Base-by-base conservation (phyloP, 2,888 invertebrate genomes). In the Junonia oenone region DNA sequence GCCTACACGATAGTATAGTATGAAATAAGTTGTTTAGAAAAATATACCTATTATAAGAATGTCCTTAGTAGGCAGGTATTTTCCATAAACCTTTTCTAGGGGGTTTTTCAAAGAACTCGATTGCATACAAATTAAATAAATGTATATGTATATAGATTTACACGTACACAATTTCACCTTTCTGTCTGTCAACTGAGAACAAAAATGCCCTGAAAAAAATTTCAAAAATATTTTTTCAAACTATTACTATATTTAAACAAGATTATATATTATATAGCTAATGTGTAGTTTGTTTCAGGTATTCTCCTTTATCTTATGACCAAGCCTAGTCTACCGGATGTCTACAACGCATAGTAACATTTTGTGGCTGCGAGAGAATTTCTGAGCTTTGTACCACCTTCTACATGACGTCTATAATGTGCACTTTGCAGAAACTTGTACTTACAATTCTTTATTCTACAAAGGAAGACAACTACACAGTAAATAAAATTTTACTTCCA, bases 331-430 rank as follows among this genome's bases (percentile, higher is more conserved):
- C 37, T 50, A 33, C 43, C 29, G 45, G 33, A 55, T 59, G 50
- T 58, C 53, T 27, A 59, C 45, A 50, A 51, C 46, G 49, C 47
- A 33, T 29, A 55, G 37, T 52, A 55, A 58, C 55, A 55, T 58
- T 61, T 61, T 55, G 61, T 55, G 61, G 58, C 29, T 55, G 49
- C 58, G 49, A 37, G 55, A 58, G 55, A 55, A 61, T 38, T 58
- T 58, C 58, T 58, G 55, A 55, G 58, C 61, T 53, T 61, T 61
- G 58, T 51, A 50, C 38, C 49, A 55, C 53, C 55, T 52, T 51
- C 51, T 38, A 60, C 58, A 48, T 56, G 47, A 55, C 55, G 51
- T 61, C 45, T 61, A 45, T 61, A 61, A 58, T 61, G 61, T 55
- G 58, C 52, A 53, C 51, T 50, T 58, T 50, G 52, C 47, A 58